Evolutionary conservation across 2,797 vertebrate genomes (phyloP).

Genomic region (Gallirallus australis): DNA sequence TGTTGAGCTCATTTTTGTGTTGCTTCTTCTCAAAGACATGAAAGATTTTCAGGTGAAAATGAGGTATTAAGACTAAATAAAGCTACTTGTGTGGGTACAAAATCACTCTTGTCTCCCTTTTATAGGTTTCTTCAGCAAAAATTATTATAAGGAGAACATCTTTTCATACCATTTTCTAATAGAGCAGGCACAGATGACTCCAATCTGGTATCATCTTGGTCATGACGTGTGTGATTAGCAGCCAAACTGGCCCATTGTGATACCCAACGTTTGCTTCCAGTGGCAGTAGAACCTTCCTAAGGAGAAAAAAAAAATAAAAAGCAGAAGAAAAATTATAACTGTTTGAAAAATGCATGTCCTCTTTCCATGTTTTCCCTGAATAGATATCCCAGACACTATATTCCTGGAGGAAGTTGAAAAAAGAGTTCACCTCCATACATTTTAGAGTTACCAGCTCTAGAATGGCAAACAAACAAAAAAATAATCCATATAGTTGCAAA

Average conservation of each 20-base stretch:
- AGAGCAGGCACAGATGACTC: constrained; percentile 83
- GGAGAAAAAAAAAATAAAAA: constrained; percentile 9
- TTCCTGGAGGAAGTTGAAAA: background rate
- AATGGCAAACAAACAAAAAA: background rate
- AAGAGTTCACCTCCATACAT: background rate
- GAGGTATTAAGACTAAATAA: background rate
- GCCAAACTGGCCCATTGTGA: constrained; percentile 97
- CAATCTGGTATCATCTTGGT: constrained; percentile 89
- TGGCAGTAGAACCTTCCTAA: constrained; percentile 80
- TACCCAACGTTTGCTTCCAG: constrained; percentile 92
- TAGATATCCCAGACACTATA: background rate
- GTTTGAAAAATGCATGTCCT: background rate
- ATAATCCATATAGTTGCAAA: background rate
- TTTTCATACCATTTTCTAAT: constrained; percentile 88
- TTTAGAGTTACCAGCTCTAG: background rate
- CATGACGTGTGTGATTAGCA: constrained; percentile 93
- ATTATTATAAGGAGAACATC: background rate
- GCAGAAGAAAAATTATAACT: constrained; percentile 1
- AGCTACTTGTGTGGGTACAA: background rate
- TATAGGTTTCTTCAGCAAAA: background rate
- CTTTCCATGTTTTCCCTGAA: background rate
- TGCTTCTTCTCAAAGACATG: background rate
- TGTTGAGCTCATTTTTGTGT: background rate
- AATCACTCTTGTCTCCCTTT: background rate
- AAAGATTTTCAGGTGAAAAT: background rate